Evolutionary conservation across 2,113 vertebrate species (phyloP).

Genomic region (Eulemur macaco): DNA sequence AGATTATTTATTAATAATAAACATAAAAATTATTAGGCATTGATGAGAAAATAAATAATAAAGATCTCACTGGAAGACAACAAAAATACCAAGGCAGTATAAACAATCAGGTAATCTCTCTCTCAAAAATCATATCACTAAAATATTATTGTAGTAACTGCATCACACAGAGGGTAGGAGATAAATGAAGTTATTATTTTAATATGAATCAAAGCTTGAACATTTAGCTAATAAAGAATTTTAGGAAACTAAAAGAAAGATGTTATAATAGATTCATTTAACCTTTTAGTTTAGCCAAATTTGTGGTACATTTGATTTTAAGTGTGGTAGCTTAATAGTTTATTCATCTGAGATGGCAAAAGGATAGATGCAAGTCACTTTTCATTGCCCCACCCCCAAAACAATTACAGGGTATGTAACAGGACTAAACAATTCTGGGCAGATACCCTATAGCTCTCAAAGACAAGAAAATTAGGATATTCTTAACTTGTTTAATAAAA

Average conservation of each 20-base stretch:
- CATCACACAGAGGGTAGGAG: not conserved
- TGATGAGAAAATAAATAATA: not conserved
- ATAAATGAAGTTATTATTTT: not conserved
- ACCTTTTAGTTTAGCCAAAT: not conserved
- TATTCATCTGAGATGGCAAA: not conserved
- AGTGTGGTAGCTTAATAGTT: not conserved
- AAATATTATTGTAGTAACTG: not conserved
- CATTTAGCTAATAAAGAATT: not conserved
- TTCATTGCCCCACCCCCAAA: not conserved
- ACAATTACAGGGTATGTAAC: not conserved
- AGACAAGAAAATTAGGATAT: not conserved
- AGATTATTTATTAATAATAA: not conserved
- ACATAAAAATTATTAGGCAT: not conserved
- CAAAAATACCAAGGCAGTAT: not conserved
- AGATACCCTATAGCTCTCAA: not conserved
- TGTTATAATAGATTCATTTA: not conserved
- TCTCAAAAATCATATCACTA: not conserved
- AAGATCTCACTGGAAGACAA: not conserved
- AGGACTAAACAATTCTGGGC: not conserved
- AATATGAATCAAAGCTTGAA: not conserved
- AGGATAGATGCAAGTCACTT: not conserved
- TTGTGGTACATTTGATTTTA: not conserved
- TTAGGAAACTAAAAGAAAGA: slow-evolving; percentile 4
- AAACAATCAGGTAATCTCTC: not conserved
- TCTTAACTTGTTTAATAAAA: slow-evolving; percentile 6